These are phyloP conservation scores for Luscinia luscinia DNA, from an alignment of 2,797 vertebrate genomes.

Conservation along the genomic window DNA sequence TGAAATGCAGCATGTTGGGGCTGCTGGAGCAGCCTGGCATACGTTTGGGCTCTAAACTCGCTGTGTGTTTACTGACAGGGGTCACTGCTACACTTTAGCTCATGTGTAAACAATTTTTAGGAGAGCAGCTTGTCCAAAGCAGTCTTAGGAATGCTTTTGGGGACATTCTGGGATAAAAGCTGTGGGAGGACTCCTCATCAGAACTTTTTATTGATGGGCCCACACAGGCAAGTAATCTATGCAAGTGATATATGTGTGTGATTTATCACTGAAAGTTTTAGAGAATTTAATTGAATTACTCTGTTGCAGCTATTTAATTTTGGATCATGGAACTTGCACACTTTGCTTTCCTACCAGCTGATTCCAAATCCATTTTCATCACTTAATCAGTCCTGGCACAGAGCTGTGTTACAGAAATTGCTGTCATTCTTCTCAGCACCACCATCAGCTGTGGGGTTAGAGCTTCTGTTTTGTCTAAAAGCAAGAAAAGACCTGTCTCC, in stretches of 20 bases:
- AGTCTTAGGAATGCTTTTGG: neutral
- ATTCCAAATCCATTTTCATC: conserved; percentile 35
- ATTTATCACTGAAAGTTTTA: neutral
- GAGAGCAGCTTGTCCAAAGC: neutral
- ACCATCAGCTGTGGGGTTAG: neutral
- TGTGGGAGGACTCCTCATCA: neutral
- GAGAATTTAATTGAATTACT: neutral
- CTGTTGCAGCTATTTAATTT: conserved; percentile 20
- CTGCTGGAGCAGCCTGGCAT: neutral
- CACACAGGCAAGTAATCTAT: neutral
- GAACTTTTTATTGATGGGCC: neutral
- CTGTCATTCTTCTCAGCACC: neutral
- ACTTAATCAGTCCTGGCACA: neutral
- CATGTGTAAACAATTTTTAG: neutral
- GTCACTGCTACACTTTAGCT: neutral
- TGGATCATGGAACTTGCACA: neutral
- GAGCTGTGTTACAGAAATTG: neutral
- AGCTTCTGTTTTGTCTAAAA: neutral
- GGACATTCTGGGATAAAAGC: neutral
- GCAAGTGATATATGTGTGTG: neutral
- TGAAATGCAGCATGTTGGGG: neutral
- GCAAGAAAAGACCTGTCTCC: neutral
- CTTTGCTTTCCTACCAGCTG: conserved; percentile 9
- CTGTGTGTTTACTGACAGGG: neutral
- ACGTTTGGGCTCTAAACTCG: neutral